Evolutionary conservation across 2,797 vertebrate species (phyloP).

Genomic region (Gobio occitaniae): DNA sequence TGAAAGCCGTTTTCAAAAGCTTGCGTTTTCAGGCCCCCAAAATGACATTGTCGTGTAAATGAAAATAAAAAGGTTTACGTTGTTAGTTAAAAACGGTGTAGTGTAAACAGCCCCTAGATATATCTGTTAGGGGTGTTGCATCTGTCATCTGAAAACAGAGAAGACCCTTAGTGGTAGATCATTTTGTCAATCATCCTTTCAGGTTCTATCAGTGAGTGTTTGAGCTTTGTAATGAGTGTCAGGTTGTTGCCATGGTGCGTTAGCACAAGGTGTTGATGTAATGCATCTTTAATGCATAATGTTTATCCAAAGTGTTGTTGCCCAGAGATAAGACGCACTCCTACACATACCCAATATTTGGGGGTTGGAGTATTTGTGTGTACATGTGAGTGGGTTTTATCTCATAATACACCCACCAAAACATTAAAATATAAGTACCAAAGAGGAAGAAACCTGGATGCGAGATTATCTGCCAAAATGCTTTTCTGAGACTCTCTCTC

Average conservation of each 20-base stretch:
- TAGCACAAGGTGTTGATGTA: conserved; percentile 42
- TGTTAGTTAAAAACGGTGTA: too few species aligned
- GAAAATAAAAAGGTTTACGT: too few species aligned
- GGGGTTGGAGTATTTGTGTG: conserved; percentile 19
- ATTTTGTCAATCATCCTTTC: background rate
- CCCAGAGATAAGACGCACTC: conserved; percentile 24
- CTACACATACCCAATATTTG: conserved; percentile 18
- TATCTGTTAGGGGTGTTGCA: background rate
- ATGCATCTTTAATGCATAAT: conserved; percentile 48
- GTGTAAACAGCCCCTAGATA: background rate
- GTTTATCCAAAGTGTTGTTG: conserved; percentile 39
- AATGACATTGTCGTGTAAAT: too few species aligned
- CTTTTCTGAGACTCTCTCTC: background rate
- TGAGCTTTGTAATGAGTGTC: background rate
- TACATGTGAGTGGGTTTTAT: conserved; percentile 21
- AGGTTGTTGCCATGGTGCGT: conserved; percentile 12
- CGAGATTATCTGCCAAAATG: background rate
- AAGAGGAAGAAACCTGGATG: background rate
- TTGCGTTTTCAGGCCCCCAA: too few species aligned
- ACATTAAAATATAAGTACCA: background rate
- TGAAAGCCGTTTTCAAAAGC: too few species aligned
- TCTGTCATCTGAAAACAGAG: background rate
- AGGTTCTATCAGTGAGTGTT: background rate
- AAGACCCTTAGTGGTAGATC: background rate
- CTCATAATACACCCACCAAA: conserved; percentile 24